Base-by-base conservation (phyloP, 2,797 vertebrate genomes). In the Petrocephalus schoutedeni region DNA sequence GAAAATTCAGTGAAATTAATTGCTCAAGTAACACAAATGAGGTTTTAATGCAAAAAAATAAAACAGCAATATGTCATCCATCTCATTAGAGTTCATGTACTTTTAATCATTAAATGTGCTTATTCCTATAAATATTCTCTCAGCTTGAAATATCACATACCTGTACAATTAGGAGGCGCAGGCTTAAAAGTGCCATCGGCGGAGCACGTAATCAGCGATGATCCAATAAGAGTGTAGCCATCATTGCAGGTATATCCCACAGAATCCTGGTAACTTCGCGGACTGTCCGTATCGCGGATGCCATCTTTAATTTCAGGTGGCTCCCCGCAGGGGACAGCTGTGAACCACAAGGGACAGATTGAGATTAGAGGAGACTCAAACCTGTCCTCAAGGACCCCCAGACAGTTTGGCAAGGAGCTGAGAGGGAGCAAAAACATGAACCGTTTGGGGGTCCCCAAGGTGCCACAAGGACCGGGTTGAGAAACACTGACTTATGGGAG, bases 261-360 rank as follows among this genome's bases (percentile, higher is more conserved):
- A 0, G 0, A 6, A 0, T 87, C 0, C 32, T 0, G 4, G 89
- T 87, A 90, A 0, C 3, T 45, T 0, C 85, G 84, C 89, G 1
- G 0, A 85, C 0, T 5, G 0, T 3, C 1, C 1, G 2, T 4
- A 5, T 21, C 7, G 41, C 54, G 10, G 0, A 0, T 0, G 7
- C 90, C 90, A 83, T 89, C 28, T 5, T 6, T 7, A 36, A 92
- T 83, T 0, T 0, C 0, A 10, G 58, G 74, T 56, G 91, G 90
- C 0, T 0, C 0, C 2, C 0, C 0, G 89, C 91, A 92, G 36
- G 49, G 88, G 36, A 88, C 57, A 4, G 0, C 91, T 92, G 32
- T 85, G 82, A 16, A 28, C 80, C 87, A 28, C 19, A 16, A 57
- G 54, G 32, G 14, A 1, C 49, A 87, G n/a, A 56, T 8, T 41